Evolutionary conservation across 2,797 vertebrate genomes (phyloP).

Genomic region (Synaphobranchus kaupii): DNA sequence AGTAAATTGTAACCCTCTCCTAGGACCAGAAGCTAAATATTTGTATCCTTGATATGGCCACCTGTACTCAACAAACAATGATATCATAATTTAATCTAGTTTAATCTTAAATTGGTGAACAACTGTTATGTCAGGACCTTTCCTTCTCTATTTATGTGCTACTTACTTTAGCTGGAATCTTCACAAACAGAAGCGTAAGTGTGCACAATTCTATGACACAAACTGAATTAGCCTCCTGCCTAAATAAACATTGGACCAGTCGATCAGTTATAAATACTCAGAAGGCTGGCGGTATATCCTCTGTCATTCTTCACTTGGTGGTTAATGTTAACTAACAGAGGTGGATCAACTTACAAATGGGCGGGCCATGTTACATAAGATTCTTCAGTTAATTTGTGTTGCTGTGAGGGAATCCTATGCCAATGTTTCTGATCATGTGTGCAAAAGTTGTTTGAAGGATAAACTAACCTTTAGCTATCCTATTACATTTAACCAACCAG

Average conservation of each 20-base stretch:
- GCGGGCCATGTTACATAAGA: neutral
- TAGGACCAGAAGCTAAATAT: neutral
- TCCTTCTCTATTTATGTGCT: neutral
- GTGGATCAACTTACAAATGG: neutral
- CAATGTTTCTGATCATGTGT: neutral
- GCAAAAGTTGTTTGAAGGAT: neutral
- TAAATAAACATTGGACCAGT: slow-evolving; percentile 23
- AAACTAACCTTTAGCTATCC: neutral
- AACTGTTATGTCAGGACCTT: neutral
- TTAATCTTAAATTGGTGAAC: neutral
- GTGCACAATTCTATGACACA: neutral
- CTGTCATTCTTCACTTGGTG: slow-evolving; percentile 8
- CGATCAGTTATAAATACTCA: slow-evolving; percentile 20
- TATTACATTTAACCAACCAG: neutral
- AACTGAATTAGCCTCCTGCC: slow-evolving; percentile 21
- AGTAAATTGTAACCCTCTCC: too few relatives aligned
- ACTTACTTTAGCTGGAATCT: neutral
- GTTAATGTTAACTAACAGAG: slow-evolving; percentile 15
- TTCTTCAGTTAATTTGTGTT: neutral
- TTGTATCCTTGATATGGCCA: neutral
- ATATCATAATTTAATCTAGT: neutral
- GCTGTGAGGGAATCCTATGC: neutral
- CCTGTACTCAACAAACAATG: neutral
- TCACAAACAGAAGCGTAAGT: neutral
- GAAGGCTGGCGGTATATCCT: neutral